A percentile compares a stretch with the other conserved stretches of the same genome.
Evolutionary conservation across 1,140 invertebrate species (phyloP).

Genomic region (Dendrolimus punctatus): DNA sequence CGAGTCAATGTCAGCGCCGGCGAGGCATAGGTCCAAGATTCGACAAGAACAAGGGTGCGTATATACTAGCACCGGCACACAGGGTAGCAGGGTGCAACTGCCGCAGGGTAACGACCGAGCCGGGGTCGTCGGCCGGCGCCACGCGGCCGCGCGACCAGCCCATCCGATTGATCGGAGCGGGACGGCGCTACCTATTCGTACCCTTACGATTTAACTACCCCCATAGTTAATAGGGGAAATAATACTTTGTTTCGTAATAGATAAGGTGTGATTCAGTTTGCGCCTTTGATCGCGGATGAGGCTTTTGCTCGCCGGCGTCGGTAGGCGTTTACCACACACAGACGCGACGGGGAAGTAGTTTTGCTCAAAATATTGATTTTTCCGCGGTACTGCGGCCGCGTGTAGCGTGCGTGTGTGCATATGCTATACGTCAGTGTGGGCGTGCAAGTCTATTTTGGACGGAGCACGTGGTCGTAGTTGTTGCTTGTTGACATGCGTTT

Average conservation of each 20-base stretch:
- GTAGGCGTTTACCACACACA: constrained; percentile 43
- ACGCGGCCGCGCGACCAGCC: constrained; percentile 52
- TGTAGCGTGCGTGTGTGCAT: constrained; percentile 37
- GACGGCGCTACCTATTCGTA: constrained; percentile 45
- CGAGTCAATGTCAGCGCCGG: constrained; percentile 64
- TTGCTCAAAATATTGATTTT: constrained; percentile 72
- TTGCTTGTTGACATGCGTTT: constrained; percentile 65
- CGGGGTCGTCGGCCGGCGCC: constrained; percentile 61
- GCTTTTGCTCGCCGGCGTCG: constrained; percentile 23
- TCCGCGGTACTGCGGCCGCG: constrained; percentile 52
- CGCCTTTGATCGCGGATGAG: constrained; percentile 14
- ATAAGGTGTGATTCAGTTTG: constrained; percentile 50
- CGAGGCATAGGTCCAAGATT: constrained; percentile 52
- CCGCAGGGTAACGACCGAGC: constrained; percentile 59
- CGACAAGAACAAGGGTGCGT: constrained; percentile 59
- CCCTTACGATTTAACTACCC: constrained; percentile 58
- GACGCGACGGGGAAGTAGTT: constrained; percentile 61
- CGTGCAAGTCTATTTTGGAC: constrained; percentile 60
- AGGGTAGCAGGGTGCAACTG: constrained; percentile 64
- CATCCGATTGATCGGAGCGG: constrained; percentile 64
- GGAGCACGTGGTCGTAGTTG: constrained; percentile 65
- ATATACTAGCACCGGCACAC: constrained; percentile 16
- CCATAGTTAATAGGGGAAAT: constrained; percentile 35
- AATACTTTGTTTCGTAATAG: constrained; percentile 36
- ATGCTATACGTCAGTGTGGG: constrained; percentile 24